A percentile compares a stretch with the other conserved stretches of the same genome.
These are phyloP conservation scores for Diadumene lineata DNA, from an alignment of 92 coral and sea anemone species.

Conservation along the genomic window DNA sequence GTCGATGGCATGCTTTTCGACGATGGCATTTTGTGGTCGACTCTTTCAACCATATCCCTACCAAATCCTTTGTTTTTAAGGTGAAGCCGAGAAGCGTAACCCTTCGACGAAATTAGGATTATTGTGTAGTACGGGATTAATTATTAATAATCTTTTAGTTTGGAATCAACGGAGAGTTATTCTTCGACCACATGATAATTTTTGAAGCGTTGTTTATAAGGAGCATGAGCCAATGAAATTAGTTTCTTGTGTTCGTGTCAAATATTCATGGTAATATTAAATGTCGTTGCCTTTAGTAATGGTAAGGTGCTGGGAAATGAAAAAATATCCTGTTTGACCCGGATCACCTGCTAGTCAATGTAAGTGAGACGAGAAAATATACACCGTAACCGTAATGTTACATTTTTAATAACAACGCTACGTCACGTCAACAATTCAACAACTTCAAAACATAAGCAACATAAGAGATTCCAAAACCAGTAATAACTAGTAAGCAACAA, in stretches of 20 bases:
- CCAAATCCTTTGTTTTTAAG: not conserved
- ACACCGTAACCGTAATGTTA: too few species aligned
- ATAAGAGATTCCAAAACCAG: too few species aligned
- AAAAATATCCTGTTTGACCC: not conserved
- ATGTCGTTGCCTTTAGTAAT: conserved; percentile 11
- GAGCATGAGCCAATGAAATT: conserved; percentile 10
- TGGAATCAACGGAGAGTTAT: conserved; percentile 10
- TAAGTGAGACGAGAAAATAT: too few species aligned
- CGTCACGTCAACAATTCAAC: too few species aligned
- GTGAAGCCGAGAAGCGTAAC: not conserved
- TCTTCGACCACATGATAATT: conserved; percentile 13
- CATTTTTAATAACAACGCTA: too few species aligned
- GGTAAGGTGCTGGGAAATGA: not conserved
- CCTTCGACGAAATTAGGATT: not conserved
- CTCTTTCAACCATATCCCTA: conserved; percentile 14
- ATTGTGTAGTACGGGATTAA: not conserved
- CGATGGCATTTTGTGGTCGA: conserved; percentile 46
- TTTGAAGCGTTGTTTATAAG: conserved; percentile 4
- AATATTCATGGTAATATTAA: conserved; percentile 3
- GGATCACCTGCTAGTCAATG: not conserved
- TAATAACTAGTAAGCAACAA: too few species aligned
- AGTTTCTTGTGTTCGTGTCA: not conserved
- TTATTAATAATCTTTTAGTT: conserved; percentile 12
- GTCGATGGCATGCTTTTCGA: conserved; percentile 15
- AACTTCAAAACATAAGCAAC: too few species aligned